phyloP scores from a whole-genome alignment of 2,113 vertebrate species.

The Catagonus wagneri region DNA sequence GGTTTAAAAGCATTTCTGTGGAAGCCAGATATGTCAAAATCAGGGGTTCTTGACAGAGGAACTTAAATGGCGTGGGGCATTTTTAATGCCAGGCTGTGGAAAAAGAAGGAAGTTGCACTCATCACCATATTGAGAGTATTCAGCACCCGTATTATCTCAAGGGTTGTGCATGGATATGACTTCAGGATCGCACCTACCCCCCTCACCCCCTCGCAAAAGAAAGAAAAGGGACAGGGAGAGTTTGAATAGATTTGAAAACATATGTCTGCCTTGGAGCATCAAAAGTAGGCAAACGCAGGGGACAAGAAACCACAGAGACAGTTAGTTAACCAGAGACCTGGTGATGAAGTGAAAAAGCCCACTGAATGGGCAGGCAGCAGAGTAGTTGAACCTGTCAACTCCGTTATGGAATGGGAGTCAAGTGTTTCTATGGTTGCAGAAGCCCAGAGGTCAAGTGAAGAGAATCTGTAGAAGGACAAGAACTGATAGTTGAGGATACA shows the following conservation, averaged over 20 bases:
- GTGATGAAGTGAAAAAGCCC: constrained; percentile 61
- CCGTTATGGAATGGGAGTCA: constrained; percentile 33
- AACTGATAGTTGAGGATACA: constrained; percentile 71
- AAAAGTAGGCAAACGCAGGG: constrained; percentile 10
- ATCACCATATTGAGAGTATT: constrained; percentile 56
- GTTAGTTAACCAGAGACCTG: background rate
- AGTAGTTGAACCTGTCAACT: constrained; percentile 59
- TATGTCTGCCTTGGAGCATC: constrained; percentile 6
- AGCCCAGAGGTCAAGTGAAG: constrained; percentile 75
- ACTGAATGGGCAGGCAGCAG: background rate
- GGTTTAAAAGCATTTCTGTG: constrained; percentile 64
- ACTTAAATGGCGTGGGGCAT: background rate
- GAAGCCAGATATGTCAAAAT: constrained; percentile 75
- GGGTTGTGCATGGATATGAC: background rate
- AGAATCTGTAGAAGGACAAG: constrained; percentile 33
- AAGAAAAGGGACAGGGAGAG: background rate
- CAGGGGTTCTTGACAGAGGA: constrained; percentile 61
- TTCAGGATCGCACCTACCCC: background rate
- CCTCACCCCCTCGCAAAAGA: accelerated
- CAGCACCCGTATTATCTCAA: background rate
- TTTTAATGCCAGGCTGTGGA: constrained; percentile 37
- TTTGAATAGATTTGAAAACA: constrained; percentile 66
- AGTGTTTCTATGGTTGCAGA: constrained; percentile 63
- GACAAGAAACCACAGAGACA: constrained; percentile 49
- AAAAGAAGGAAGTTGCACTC: constrained; percentile 54